Percentiles rank a stretch among this genome's conserved stretches.
phyloP scores from a whole-genome alignment of 2,797 vertebrate species.

The Peromyscus eremicus region DNA sequence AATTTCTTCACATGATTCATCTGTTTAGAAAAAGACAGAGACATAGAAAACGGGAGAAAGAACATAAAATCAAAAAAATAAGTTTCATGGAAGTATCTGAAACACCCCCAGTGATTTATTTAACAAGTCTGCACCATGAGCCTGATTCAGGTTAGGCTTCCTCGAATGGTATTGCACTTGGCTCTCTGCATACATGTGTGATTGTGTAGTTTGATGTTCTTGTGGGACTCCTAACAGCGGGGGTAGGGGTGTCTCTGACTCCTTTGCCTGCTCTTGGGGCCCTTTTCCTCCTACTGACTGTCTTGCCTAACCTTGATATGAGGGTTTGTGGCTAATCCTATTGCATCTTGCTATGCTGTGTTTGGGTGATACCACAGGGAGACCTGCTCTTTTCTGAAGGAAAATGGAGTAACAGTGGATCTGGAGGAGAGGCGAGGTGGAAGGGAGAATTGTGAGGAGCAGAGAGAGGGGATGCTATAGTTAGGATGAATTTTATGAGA shows the following conservation, averaged over 20 bases:
- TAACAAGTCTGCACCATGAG: background rate
- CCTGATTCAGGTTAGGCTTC: background rate
- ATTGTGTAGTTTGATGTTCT: background rate
- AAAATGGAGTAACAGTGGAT: background rate
- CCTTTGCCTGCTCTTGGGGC: too few species aligned
- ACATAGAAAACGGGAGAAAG: background rate
- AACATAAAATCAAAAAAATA: conserved; percentile 23
- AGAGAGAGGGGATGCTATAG: too few species aligned
- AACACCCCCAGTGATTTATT: background rate
- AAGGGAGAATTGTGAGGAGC: background rate
- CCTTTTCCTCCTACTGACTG: background rate
- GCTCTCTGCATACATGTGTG: too few species aligned
- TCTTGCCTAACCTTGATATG: background rate
- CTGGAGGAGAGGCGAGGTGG: too few species aligned
- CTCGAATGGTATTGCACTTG: background rate
- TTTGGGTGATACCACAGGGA: background rate
- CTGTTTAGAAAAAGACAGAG: conserved; percentile 83
- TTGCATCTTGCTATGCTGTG: background rate
- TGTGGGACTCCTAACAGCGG: background rate
- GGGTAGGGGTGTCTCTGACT: background rate
- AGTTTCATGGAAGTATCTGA: background rate
- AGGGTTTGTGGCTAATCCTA: background rate
- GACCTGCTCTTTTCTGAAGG: background rate
- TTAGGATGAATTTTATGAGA: background rate
- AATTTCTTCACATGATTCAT: conserved; percentile 87